These are phyloP conservation scores for Syritta pipiens DNA, from an alignment of 2,888 invertebrate species.

Conservation along the genomic window DNA sequence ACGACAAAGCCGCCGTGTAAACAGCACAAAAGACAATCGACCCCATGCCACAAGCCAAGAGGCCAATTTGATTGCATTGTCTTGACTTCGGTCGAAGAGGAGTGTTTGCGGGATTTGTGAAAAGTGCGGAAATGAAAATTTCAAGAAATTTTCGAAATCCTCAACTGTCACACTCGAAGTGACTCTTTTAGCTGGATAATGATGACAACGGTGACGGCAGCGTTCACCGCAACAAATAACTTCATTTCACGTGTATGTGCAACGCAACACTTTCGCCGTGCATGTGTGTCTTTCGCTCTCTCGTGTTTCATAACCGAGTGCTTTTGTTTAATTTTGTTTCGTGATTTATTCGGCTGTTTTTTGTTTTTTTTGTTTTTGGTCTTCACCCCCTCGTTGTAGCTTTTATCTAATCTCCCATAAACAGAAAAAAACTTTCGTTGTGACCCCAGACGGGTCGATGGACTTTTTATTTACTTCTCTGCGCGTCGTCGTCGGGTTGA, in stretches of 20 bases:
- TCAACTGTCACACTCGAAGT: too few relatives aligned
- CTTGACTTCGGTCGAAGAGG: not conserved
- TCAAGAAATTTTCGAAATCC: slow-evolving; percentile 6
- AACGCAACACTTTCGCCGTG: not conserved
- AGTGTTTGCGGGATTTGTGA: not conserved
- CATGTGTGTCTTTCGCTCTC: not conserved
- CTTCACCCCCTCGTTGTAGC: not conserved
- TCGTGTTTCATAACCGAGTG: slow-evolving; percentile 33
- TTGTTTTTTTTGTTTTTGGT: slow-evolving; percentile 12
- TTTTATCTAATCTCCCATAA: slow-evolving; percentile 49
- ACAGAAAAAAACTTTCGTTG: slow-evolving; percentile 12
- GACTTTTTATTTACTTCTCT: slow-evolving; percentile 74
- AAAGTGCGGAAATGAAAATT: slow-evolving; percentile 27
- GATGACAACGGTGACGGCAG: too few relatives aligned
- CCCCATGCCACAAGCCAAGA: not conserved
- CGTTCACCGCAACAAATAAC: too few relatives aligned
- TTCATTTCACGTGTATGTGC: too few relatives aligned
- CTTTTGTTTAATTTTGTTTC: slow-evolving; percentile 38
- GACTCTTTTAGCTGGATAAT: too few relatives aligned
- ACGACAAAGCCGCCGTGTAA: slow-evolving; percentile 2
- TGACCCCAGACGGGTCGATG: slow-evolving; percentile 73
- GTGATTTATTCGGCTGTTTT: slow-evolving; percentile 39
- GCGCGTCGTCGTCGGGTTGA: too few relatives aligned
- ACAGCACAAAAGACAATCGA: not conserved
- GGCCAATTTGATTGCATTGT: not conserved